Evolutionary conservation across 2,888 invertebrate species (phyloP).

Genomic region (Trisateles emortualis): DNA sequence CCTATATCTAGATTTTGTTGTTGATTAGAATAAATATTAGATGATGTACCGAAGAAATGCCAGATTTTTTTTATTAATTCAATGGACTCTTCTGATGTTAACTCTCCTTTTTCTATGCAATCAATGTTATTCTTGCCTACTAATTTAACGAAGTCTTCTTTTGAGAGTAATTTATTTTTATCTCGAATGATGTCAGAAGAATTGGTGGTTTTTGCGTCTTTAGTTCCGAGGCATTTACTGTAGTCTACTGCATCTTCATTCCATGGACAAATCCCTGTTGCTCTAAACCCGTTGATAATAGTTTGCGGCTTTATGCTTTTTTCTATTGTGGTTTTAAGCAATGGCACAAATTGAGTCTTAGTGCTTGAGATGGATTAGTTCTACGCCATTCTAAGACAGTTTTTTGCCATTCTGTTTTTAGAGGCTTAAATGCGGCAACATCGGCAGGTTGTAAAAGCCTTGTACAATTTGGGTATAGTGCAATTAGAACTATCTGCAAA

Average conservation of each 20-base stretch:
- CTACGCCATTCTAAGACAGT: not conserved
- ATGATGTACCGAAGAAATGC: too few species aligned
- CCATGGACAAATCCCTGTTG: constrained; percentile 13
- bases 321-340: not conserved
- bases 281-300: constrained; percentile 10
- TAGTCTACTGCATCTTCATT: constrained; percentile 13
- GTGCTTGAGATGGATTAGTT: not conserved
- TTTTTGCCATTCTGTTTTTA: not conserved
- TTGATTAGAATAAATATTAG: too few species aligned
- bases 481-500: constrained; percentile 13
- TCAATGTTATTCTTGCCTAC: not conserved
- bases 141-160: not conserved
- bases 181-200: too few species aligned
- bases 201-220: constrained; percentile 5
- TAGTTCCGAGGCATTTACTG: constrained; percentile 12
- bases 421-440: constrained; percentile 36
- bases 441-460: constrained; percentile 31
- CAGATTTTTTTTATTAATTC: too few species aligned
- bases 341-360: not conserved
- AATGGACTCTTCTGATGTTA: too few species aligned
- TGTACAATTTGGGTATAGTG: constrained; percentile 36
- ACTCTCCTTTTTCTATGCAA: too few species aligned
- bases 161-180: constrained; percentile 19
- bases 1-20: too few species aligned
- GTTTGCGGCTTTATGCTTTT: constrained; percentile 7